Conservation (phyloP, 2,888 invertebrate genomes). For the Drosophila peninsularis region DNA sequence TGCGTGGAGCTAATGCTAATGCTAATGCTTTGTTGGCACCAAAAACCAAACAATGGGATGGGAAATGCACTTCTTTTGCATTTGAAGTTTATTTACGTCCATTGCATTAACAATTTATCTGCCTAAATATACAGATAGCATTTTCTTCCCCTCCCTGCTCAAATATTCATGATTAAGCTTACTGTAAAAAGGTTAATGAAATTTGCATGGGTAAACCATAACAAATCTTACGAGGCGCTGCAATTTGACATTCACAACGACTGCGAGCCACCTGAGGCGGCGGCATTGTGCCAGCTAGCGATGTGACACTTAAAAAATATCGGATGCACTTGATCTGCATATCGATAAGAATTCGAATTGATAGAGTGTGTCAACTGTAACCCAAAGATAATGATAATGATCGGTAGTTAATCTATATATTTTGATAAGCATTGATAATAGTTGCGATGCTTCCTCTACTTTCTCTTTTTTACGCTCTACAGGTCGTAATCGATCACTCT, state of each 20-base stretch:
- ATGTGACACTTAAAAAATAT: conserved; percentile 13
- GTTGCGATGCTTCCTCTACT: not conserved
- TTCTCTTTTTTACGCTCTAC: too few species aligned
- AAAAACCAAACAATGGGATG: conserved; percentile 17
- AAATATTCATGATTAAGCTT: conserved; percentile 3
- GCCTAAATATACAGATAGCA: not conserved
- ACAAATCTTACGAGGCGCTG: conserved; percentile 29
- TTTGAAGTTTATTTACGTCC: conserved; percentile 7
- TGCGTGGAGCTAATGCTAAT: conserved; percentile 49
- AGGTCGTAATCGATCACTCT: too few species aligned
- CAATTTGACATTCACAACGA: conserved; percentile 40
- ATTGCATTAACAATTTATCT: conserved; percentile 6
- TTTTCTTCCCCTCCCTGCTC: not conserved
- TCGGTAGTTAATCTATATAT: not conserved
- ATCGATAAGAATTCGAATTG: conserved; percentile 14
- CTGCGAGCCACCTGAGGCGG: conserved; percentile 21
- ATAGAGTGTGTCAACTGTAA: too few species aligned
- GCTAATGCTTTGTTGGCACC: conserved; percentile 53
- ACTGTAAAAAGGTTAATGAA: conserved; percentile 27
- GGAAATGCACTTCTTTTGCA: conserved; percentile 14
- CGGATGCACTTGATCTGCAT: conserved; percentile 14
- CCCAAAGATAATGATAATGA: not conserved
- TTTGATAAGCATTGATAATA: not conserved
- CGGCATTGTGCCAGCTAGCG: conserved; percentile 9
- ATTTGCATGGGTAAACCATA: conserved; percentile 31